Evolutionary conservation across 92 coral and sea anemone genomes (phyloP).

Genomic region (Paramuricea clavata): DNA sequence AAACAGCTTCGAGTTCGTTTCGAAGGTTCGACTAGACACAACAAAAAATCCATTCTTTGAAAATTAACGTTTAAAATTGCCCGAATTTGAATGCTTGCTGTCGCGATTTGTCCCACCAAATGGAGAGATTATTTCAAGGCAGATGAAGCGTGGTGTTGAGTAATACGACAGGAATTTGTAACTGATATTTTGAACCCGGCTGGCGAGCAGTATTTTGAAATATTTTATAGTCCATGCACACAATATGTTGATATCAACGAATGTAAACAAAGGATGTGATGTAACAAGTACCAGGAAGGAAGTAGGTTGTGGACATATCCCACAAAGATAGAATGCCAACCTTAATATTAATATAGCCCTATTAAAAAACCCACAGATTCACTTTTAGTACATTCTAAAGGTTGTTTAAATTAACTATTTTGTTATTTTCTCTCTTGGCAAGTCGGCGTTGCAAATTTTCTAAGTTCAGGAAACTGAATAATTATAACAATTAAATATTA

Average conservation of each 20-base stretch:
- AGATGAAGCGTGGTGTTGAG: background rate
- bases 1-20: background rate
- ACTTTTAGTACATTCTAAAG: too few species aligned
- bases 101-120: background rate
- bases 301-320: too few species aligned
- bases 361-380: too few species aligned
- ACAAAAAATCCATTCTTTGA: background rate
- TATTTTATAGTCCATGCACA: background rate
- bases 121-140: background rate
- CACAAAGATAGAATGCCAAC: too few species aligned
- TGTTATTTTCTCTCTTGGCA: too few species aligned
- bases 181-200: background rate
- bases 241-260: background rate
- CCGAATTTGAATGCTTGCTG: too few species aligned
- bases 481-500: too few species aligned
- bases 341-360: too few species aligned
- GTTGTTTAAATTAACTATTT: too few species aligned
- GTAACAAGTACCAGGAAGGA: too few species aligned
- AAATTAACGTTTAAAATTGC: background rate
- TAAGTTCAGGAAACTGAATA: too few species aligned
- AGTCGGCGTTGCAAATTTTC: too few species aligned
- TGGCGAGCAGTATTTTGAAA: background rate
- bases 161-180: background rate
- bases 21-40: background rate
- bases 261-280: conserved; percentile 18